Evolutionary conservation across 2,797 vertebrate species (phyloP).

Genomic region (Eupleurogrammus muticus): DNA sequence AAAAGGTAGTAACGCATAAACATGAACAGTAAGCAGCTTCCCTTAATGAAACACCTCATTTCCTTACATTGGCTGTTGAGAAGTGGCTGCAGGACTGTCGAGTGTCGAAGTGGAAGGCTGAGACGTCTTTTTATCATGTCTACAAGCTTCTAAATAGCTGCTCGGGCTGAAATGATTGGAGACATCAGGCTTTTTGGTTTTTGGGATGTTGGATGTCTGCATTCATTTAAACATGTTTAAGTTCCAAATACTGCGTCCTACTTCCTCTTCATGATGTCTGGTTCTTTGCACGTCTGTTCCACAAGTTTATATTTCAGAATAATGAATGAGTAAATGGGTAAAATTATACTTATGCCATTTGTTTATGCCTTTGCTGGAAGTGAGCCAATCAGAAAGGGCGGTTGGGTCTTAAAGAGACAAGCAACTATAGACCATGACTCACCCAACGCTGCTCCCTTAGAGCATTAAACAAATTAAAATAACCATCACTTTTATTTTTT

Average conservation of each 20-base stretch:
- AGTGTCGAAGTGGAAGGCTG: conserved; percentile 32
- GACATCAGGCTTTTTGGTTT: too few species aligned
- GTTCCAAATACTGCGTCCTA: too few species aligned
- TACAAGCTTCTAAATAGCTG: conserved; percentile 42
- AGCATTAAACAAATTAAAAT: too few species aligned
- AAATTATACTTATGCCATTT: too few species aligned
- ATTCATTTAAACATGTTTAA: neutral
- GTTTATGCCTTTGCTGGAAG: too few species aligned
- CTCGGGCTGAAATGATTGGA: too few species aligned
- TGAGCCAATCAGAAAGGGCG: too few species aligned
- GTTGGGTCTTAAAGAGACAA: too few species aligned
- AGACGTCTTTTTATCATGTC: conserved; percentile 32
- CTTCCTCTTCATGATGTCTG: too few species aligned
- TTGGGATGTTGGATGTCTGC: neutral
- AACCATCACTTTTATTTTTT: too few species aligned
- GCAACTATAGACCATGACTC: too few species aligned
- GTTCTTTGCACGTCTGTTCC: neutral
- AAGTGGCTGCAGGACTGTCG: neutral
- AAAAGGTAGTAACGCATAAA: conserved; percentile 10
- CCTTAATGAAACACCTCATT: conserved; percentile 43
- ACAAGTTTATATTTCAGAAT: neutral
- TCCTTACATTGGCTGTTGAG: neutral
- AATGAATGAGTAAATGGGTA: neutral
- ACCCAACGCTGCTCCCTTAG: too few species aligned
- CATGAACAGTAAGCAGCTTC: neutral